Conservation (phyloP, 2,797 vertebrate species). For the Todus mexicanus region DNA sequence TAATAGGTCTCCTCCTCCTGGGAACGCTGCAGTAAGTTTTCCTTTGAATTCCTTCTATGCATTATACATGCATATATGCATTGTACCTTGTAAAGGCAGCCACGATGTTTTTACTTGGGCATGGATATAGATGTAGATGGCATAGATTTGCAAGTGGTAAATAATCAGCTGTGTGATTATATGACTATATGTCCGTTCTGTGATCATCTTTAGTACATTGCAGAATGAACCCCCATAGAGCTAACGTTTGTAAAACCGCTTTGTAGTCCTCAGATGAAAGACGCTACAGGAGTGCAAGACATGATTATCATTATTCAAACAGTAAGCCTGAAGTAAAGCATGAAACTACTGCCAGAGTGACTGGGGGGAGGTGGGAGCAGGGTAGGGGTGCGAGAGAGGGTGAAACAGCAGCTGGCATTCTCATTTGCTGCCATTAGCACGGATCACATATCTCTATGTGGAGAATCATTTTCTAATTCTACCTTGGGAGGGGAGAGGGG, state of each 20-base stretch:
- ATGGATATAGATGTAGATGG: background rate
- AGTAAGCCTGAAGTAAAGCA: constrained; percentile 44
- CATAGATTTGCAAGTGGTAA: constrained; percentile 21
- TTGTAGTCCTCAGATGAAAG: constrained; percentile 59
- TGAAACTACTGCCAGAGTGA: constrained; percentile 36
- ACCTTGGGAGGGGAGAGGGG: constrained; percentile 26
- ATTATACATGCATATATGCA: background rate
- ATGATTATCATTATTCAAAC: constrained; percentile 51
- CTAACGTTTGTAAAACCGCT: constrained; percentile 3
- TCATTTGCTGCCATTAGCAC: constrained; percentile 48
- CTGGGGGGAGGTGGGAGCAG: constrained; percentile 15
- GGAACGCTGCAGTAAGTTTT: background rate
- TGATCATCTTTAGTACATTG: background rate
- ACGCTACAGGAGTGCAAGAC: constrained; percentile 27
- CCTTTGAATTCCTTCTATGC: background rate
- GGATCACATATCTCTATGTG: background rate
- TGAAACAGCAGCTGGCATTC: constrained; percentile 46
- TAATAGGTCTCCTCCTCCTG: background rate
- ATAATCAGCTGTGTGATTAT: constrained; percentile 1
- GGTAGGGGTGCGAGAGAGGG: constrained; percentile 17
- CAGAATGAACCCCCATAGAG: constrained; percentile 36
- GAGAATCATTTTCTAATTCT: constrained; percentile 60
- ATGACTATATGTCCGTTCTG: background rate
- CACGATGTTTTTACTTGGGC: background rate
- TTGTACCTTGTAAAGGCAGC: background rate